phyloP scores from a whole-genome alignment of 2,888 invertebrate genomes.

The Brenthis ino region DNA sequence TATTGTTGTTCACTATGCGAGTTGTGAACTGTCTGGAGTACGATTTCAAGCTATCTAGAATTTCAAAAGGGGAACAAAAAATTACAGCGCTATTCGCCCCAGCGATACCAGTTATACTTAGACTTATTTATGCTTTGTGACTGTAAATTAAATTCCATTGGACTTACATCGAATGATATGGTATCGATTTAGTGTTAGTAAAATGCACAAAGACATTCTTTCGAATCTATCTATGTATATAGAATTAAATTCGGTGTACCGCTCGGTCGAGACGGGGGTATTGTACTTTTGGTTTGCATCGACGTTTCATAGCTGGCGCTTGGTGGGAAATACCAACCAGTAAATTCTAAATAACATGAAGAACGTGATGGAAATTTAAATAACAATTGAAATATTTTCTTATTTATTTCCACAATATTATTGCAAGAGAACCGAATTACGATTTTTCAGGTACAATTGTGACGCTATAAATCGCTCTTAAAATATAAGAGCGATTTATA shows the following conservation, averaged over 20 bases:
- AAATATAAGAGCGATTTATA: not conserved
- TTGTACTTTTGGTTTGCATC: slow-evolving; percentile 50
- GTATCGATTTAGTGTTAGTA: too few relatives aligned
- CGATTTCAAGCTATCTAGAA: slow-evolving; percentile 24
- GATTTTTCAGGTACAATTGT: not conserved
- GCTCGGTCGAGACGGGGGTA: slow-evolving; percentile 38
- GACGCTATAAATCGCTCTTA: not conserved
- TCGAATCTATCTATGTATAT: slow-evolving; percentile 1
- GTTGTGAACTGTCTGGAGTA: slow-evolving; percentile 16
- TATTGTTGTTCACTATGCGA: slow-evolving; percentile 14
- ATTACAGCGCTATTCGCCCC: slow-evolving; percentile 3
- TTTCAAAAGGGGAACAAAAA: slow-evolving; percentile 27
- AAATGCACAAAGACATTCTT: too few relatives aligned
- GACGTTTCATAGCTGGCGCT: slow-evolving; percentile 41
- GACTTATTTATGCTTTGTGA: slow-evolving; percentile 11
- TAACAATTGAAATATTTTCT: slow-evolving; percentile 44
- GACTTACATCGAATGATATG: not conserved
- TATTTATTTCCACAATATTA: slow-evolving; percentile 34
- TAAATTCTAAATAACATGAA: slow-evolving; percentile 31
- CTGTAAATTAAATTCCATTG: slow-evolving; percentile 21
- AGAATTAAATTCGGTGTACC: slow-evolving; percentile 29
- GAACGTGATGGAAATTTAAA: slow-evolving; percentile 59
- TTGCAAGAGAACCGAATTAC: not conserved
- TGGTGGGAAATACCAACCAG: slow-evolving; percentile 55
- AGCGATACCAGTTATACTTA: slow-evolving; percentile 8